These are phyloP conservation scores for Spinus olivaceus DNA, from an alignment of 2,797 vertebrate species.

Conservation along the genomic window DNA sequence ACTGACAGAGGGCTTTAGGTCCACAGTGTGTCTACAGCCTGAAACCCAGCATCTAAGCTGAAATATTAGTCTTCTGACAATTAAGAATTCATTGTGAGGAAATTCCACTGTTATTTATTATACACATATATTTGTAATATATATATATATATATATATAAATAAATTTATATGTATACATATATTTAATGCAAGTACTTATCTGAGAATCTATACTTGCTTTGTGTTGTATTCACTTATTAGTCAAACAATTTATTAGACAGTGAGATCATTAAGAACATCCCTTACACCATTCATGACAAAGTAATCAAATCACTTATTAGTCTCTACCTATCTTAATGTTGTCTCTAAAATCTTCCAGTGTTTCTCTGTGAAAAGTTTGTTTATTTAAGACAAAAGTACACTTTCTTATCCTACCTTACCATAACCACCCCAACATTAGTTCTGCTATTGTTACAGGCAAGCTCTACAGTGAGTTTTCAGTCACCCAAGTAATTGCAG, in stretches of 20 bases:
- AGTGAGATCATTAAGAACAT: background rate
- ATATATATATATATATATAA: background rate
- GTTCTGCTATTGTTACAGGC: background rate
- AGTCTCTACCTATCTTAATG: background rate
- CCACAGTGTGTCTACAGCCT: background rate
- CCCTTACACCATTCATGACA: background rate
- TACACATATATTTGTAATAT: background rate
- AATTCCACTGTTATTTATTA: background rate
- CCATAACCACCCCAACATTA: background rate
- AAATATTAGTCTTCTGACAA: background rate
- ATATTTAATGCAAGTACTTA: background rate
- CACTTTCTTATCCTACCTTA: background rate
- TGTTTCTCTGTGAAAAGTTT: background rate
- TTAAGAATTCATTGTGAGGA: background rate
- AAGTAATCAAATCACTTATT: background rate
- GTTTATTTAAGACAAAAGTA: background rate
- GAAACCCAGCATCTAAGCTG: background rate
- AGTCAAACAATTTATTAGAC: background rate
- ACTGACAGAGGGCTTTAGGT: background rate
- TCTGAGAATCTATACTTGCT: background rate
- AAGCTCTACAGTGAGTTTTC: background rate
- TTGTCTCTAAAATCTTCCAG: background rate
- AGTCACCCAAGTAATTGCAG: background rate
- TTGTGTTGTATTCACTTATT: background rate
- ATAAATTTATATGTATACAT: background rate